Evolutionary conservation across 2,888 invertebrate genomes (phyloP).

Genomic region (Andrena trimmerana): DNA sequence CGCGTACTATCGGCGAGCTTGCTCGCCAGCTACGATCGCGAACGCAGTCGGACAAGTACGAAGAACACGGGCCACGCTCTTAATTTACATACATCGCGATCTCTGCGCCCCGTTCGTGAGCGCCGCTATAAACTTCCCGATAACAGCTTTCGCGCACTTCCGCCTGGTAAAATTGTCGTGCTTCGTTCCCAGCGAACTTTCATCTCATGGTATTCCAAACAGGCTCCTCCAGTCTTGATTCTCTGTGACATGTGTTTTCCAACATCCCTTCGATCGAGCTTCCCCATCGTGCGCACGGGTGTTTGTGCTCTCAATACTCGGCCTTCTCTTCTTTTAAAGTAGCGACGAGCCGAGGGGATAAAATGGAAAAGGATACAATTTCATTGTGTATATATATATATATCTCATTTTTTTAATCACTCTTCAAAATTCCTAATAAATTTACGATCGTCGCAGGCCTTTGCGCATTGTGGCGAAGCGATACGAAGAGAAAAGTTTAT

Average conservation of each 20-base stretch:
- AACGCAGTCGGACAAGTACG: constrained; percentile 34
- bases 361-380: background rate
- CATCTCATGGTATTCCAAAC: constrained; percentile 20
- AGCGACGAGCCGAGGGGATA: background rate
- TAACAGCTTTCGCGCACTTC: constrained; percentile 26
- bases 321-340: too few relatives aligned
- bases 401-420: background rate
- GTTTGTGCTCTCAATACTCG: background rate
- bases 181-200: constrained; percentile 16
- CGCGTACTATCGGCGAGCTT: constrained; percentile 11
- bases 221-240: background rate
- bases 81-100: constrained; percentile 13
- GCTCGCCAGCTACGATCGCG: constrained; percentile 26
- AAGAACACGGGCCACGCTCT: constrained; percentile 32
- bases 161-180: constrained; percentile 15
- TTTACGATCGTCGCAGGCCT: background rate
- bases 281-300: constrained; percentile 9
- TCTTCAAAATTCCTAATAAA: background rate
- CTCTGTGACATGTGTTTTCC: background rate
- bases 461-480: too few relatives aligned
- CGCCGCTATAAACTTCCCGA: constrained; percentile 23
- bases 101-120: constrained; percentile 23
- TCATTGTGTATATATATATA: too few relatives aligned
- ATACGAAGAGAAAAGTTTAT: too few relatives aligned
- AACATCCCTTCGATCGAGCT: constrained; percentile 15